Base-by-base conservation (phyloP, 2,113 vertebrate species). In the Bothrops jararaca region DNA sequence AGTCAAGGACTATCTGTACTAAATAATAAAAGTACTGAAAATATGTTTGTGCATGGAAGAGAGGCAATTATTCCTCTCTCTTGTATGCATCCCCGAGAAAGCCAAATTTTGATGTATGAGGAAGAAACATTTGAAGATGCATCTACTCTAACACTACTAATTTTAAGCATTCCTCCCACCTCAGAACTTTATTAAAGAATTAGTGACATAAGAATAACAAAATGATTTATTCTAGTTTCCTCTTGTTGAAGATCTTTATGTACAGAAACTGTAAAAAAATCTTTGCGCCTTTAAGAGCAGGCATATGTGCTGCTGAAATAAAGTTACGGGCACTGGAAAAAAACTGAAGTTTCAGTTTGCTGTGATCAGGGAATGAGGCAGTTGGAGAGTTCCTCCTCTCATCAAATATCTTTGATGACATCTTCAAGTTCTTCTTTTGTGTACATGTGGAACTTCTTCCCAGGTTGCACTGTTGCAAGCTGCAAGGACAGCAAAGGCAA, bases 371-470 rank as follows among this genome's bases (percentile, higher is more conserved):
- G 57, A 95, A 96, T 0, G 60, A 95, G 93, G 74, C 94, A 94
- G 96, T 90, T 60, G 94, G 89, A 94, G 92, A 95, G 58, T 39
- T 91, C 85, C 64, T 22, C 42, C 92, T 90, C 93, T 39, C 89
- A 97, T 98, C 98, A 99, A 97, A 99, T 99, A 96, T 99, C 99
- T 97, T 99, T 99, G 97, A 99, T 99, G 92, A 99, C 99, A 53
- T 99, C 99, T 94, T 99, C 99, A 26, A 99, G 98, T 96, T 99
- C 99, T 95, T 99, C 99, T 97, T 99, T 99, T 50, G 99, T 98
- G 97, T 98, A 99, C 99, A 99, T 99, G 97, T 99, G 99, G 98
- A 99, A 99, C 94, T 98, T 99, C 97, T 98, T 98, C 24, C 98
- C 98, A 0, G 99, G 99, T 95, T 99, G 98, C 96, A 99, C 97